Evolutionary conservation across 2,113 vertebrate species (phyloP).

Genomic region (Trachemys scripta): DNA sequence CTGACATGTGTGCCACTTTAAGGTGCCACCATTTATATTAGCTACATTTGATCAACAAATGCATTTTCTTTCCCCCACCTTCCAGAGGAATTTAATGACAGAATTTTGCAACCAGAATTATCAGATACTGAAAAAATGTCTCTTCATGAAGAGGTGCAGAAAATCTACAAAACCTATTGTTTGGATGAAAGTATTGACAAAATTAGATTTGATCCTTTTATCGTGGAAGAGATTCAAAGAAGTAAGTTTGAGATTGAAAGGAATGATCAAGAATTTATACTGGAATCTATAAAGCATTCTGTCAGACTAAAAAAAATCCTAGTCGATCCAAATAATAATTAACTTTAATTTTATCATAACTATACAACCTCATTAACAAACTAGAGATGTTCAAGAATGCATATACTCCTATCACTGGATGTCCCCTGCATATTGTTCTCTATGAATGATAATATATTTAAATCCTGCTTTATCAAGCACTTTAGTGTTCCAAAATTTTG

Average conservation of each 20-base stretch:
- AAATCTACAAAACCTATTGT: conserved; percentile 94
- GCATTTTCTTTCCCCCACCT: conserved; percentile 33
- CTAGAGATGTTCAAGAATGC: neutral
- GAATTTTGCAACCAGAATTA: conserved; percentile 93
- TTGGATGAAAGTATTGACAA: conserved; percentile 96
- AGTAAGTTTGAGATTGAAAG: conserved; percentile 82
- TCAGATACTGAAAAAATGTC: conserved; percentile 87
- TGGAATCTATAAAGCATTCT: neutral
- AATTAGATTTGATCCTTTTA: conserved; percentile 92
- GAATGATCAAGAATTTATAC: neutral
- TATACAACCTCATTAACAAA: neutral
- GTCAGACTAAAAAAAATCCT: neutral
- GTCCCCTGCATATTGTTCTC: neutral
- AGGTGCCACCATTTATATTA: neutral
- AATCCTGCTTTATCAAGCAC: neutral
- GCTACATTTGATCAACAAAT: neutral
- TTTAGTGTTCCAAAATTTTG: neutral
- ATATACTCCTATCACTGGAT: neutral
- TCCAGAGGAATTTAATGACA: conserved; percentile 96
- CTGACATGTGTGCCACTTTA: neutral
- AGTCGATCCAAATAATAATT: neutral
- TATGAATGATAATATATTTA: neutral
- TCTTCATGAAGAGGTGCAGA: conserved; percentile 91
- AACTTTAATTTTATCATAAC: neutral
- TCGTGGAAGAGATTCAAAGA: conserved; percentile 92